Evolutionary conservation across 2,113 vertebrate genomes (phyloP).

Genomic region (Xiphorhynchus elegans): DNA sequence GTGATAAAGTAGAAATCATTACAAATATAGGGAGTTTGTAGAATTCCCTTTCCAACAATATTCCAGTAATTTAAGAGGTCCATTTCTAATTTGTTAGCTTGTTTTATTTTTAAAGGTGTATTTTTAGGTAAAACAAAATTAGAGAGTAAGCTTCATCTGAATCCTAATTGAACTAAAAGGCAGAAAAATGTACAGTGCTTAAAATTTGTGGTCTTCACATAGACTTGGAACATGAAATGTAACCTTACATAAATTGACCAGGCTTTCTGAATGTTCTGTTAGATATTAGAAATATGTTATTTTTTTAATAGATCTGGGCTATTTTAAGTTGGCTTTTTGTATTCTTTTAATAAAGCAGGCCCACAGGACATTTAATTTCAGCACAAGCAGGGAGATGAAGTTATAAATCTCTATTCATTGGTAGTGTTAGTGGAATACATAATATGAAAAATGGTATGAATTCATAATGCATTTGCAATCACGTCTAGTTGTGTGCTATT

Average conservation of each 20-base stretch:
- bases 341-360: conserved; percentile 14
- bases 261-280: not conserved
- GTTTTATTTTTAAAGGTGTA: not conserved
- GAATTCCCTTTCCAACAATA: not conserved
- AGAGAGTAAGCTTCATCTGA: not conserved
- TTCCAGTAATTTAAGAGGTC: not conserved
- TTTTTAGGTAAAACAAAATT: not conserved
- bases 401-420: not conserved
- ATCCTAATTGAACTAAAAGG: not conserved
- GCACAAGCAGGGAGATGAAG: not conserved
- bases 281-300: not conserved
- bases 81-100: not conserved
- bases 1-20: not conserved
- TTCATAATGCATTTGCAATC: not conserved
- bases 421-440: not conserved
- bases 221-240: not conserved
- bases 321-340: not conserved
- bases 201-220: not conserved
- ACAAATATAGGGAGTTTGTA: not conserved
- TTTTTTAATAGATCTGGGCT: not conserved
- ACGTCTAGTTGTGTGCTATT: not conserved
- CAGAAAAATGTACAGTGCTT: not conserved
- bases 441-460: not conserved
- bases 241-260: not conserved
- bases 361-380: not conserved